phyloP scores from a whole-genome alignment of 2,113 vertebrate species.

The Benitochromis conjunctus region DNA sequence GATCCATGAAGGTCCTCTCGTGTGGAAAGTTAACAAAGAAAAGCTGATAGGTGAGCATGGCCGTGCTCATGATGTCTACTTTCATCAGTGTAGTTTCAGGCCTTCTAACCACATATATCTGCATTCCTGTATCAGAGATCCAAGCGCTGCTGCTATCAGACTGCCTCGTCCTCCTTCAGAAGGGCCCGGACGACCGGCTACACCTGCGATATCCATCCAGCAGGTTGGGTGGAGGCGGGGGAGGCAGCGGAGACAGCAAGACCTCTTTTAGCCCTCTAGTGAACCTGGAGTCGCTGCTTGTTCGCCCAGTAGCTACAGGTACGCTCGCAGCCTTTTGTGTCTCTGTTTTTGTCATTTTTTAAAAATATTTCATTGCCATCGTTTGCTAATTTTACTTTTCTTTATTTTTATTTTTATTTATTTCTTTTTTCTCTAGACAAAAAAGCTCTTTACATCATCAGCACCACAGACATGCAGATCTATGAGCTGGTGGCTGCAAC shows the following conservation, averaged over 20 bases:
- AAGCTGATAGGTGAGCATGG: constrained; percentile 83
- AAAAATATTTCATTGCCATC: too few relatives aligned
- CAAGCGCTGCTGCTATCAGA: constrained; percentile 89
- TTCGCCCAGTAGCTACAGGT: constrained; percentile 88
- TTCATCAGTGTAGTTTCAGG: neutral
- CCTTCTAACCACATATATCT: neutral
- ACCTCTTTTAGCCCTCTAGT: constrained; percentile 86
- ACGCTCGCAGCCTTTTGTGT: accelerated
- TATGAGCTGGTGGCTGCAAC: constrained; percentile 89
- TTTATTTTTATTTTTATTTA: neutral
- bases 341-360: accelerated
- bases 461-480: constrained; percentile 89
- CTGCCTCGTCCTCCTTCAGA: constrained; percentile 84
- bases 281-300: constrained; percentile 83
- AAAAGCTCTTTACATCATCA: constrained; percentile 91
- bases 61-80: too few relatives aligned
- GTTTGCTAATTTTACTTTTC: neutral
- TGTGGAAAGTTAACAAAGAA: constrained; percentile 89
- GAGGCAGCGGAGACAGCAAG: constrained; percentile 79
- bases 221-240: constrained; percentile 68
- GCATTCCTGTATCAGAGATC: constrained; percentile 73
- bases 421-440: constrained; percentile 74
- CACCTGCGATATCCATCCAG: constrained; percentile 81
- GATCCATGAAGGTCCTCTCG: constrained; percentile 90
- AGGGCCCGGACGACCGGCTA: constrained; percentile 82